Evolutionary conservation across 2,113 vertebrate genomes (phyloP), one percentile per base, ranked within the genome.

Genomic region (Rutilus rutilus): DNA sequence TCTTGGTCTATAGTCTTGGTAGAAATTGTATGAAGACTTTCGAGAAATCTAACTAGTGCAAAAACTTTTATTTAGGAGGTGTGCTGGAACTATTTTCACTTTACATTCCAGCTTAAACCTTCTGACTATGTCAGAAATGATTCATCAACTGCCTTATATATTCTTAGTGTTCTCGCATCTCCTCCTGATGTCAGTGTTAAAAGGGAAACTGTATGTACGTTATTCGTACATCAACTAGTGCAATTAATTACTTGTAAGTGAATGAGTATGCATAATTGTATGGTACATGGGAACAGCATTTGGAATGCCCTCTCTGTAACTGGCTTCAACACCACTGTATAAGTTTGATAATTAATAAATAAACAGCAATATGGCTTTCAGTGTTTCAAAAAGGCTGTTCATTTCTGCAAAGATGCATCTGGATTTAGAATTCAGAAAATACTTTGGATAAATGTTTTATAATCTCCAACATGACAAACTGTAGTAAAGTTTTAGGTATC

Each of bases 191-290:
- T 93, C 93, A 94, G 93, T 94, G 94, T 95, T 95, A 94, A 94
- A 95, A 95, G 95, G 95, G 95, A 95, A 94, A 91, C 83, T 7
- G 89, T 89, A 78, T 93, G 94, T 93, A 85, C 92, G 90, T 94
- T 88, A 90, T 87, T 93, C 87, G 94, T 94, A 88, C 94, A 93
- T 92, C 91, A 93, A 93, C 89, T 91, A 92, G 94, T 95, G 94
- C 94, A 95, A 94, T 95, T 93, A 91, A 89, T 92, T 92, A 93
- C 73, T 88, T 91, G 65, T 76, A 91, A 91, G 90, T 91, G 91
- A 90, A 93, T 90, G 91, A 90, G 86, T 90, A 90, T 89, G 86
- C 54, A 92, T 90, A 88, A 91, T 89, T 90, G 89, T 92, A 87
- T 90, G 90, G 92, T 92, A 92, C 90, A 90, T 77, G 45, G 59